Percentiles rank a stretch among this genome's conserved stretches.
phyloP scores from a whole-genome alignment of 2,113 vertebrate species.

The Centropus unirufus region DNA sequence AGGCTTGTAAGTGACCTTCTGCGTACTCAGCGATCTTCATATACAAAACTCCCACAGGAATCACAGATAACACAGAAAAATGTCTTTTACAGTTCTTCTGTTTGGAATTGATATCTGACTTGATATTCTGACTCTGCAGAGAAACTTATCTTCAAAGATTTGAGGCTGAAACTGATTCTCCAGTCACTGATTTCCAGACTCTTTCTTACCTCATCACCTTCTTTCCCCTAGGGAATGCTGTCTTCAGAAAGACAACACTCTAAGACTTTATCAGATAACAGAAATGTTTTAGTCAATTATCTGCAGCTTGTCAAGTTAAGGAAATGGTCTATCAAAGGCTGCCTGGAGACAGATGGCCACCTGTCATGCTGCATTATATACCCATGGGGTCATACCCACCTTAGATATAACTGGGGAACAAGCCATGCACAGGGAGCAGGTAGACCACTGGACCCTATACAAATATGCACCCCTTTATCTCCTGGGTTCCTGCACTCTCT shows the following conservation, averaged over 20 bases:
- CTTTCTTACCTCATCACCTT: neutral
- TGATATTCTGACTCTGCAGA: neutral
- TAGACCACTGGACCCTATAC: neutral
- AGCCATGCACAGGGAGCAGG: neutral
- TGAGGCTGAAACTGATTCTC: neutral
- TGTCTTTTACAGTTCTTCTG: neutral
- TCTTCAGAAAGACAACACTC: neutral
- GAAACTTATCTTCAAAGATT: neutral
- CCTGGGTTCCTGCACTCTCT: neutral
- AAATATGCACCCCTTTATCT: neutral
- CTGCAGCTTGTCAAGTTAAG: neutral
- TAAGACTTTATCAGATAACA: neutral
- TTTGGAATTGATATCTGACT: neutral
- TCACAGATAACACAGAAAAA: neutral
- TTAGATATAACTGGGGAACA: neutral
- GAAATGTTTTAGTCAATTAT: neutral
- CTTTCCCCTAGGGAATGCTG: neutral
- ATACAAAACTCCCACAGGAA: neutral
- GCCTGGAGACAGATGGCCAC: neutral
- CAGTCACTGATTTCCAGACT: neutral
- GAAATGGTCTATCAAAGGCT: neutral
- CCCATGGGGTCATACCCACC: rapidly evolving
- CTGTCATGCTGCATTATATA: neutral
- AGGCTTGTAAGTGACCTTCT: neutral
- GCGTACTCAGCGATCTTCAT: neutral